Percentiles rank a stretch among this genome's conserved stretches.
phyloP scores from a whole-genome alignment of 2,888 invertebrate genomes.

The Coremacera marginata region DNA sequence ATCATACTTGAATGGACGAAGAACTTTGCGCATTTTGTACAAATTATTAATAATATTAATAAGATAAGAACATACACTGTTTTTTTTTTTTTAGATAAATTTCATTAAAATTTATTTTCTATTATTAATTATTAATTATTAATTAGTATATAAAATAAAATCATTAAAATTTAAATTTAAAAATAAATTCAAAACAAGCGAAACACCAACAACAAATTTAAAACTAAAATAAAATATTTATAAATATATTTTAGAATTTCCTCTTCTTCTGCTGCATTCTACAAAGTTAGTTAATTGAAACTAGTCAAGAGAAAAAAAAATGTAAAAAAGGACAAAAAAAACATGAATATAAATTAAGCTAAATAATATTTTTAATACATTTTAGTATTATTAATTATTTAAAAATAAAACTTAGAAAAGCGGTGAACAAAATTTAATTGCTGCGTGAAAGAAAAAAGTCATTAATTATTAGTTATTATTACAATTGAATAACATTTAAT shows the following conservation, averaged over 20 bases:
- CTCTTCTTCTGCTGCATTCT: constrained; percentile 24
- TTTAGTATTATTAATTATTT: constrained; percentile 30
- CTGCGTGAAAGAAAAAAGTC: constrained; percentile 39
- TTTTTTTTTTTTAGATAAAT: constrained; percentile 41
- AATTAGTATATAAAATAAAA: background rate
- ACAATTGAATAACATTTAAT: background rate
- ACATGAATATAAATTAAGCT: constrained; percentile 36
- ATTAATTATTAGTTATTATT: constrained; percentile 28
- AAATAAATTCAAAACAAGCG: constrained; percentile 39
- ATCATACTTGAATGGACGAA: constrained; percentile 12
- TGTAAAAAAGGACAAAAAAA: constrained; percentile 21
- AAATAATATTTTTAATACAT: constrained; percentile 24
- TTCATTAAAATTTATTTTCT: constrained; percentile 15
- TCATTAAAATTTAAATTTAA: constrained; percentile 23
- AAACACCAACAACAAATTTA: constrained; percentile 44
- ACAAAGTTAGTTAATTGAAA: constrained; percentile 25
- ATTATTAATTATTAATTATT: constrained; percentile 3
- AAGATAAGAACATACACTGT: constrained; percentile 14
- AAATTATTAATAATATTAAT: constrained; percentile 24
- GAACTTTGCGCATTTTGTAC: constrained; percentile 41
- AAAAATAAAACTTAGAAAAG: constrained; percentile 27
- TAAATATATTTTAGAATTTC: constrained; percentile 20
- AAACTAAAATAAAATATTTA: constrained; percentile 2
- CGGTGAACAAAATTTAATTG: constrained; percentile 12
- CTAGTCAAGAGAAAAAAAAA: constrained; percentile 5